phyloP scores from a whole-genome alignment of 2,113 vertebrate species.

The Mugil cephalus region DNA sequence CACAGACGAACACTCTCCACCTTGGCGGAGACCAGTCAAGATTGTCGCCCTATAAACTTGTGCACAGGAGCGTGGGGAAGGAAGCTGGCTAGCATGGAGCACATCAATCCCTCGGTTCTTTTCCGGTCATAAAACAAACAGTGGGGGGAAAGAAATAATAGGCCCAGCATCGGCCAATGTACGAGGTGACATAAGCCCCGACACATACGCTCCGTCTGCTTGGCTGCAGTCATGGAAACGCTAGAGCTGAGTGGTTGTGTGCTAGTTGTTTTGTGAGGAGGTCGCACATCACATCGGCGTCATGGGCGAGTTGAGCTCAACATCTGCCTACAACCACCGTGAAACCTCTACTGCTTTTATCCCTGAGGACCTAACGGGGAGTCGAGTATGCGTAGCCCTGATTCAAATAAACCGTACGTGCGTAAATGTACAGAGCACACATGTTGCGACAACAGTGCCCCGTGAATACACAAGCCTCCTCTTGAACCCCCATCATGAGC shows the following conservation, averaged over 20 bases:
- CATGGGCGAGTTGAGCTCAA: slow-evolving; percentile 57
- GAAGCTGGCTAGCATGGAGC: slow-evolving; percentile 39
- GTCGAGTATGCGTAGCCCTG: slow-evolving; percentile 33
- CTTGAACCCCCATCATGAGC: slow-evolving; percentile 21
- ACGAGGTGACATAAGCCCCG: slow-evolving; percentile 41
- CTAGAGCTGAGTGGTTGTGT: slow-evolving; percentile 38
- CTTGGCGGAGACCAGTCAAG: slow-evolving; percentile 47
- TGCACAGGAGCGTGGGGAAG: slow-evolving; percentile 48
- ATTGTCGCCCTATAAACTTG: slow-evolving; percentile 53
- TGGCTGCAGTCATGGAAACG: slow-evolving; percentile 55
- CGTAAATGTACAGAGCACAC: slow-evolving; percentile 21
- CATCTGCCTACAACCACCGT: slow-evolving; percentile 51
- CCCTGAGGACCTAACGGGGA: slow-evolving; percentile 26
- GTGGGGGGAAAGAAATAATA: slow-evolving; percentile 53
- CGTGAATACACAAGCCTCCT: slow-evolving; percentile 27
- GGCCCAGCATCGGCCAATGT: slow-evolving; percentile 36
- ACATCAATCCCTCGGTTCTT: slow-evolving; percentile 56
- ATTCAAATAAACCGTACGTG: slow-evolving; percentile 62
- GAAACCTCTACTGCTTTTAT: slow-evolving; percentile 49
- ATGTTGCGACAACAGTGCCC: slow-evolving; percentile 25
- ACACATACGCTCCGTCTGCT: slow-evolving; percentile 38
- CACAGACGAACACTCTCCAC: slow-evolving; percentile 53
- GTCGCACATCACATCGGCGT: slow-evolving; percentile 52
- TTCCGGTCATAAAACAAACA: slow-evolving; percentile 68
- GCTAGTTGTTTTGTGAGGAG: slow-evolving; percentile 43